A percentile compares a stretch with the other conserved stretches of the same genome.
Evolutionary conservation across 2,888 invertebrate species (phyloP).

Genomic region (Andrena dorsata): DNA sequence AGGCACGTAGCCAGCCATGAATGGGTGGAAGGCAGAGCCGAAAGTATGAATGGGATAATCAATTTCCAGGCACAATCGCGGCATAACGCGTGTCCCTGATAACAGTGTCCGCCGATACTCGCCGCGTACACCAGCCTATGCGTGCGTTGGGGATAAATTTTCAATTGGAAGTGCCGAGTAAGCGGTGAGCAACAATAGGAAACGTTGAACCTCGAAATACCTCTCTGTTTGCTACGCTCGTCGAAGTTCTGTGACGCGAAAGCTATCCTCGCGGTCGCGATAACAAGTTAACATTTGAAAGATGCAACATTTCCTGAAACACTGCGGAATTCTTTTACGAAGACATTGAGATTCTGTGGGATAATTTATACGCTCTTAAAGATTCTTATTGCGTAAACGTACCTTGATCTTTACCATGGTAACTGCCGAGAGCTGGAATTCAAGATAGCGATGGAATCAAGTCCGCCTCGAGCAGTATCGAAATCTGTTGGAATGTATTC

Average conservation of each 20-base stretch:
- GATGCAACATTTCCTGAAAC: not conserved
- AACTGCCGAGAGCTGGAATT: not conserved
- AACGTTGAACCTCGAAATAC: conserved; percentile 32
- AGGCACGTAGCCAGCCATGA: conserved; percentile 59
- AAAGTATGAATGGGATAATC: conserved; percentile 73
- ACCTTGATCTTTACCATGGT: not conserved
- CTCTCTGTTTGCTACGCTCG: not conserved
- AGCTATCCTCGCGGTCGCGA: not conserved
- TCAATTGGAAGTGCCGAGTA: conserved; percentile 49
- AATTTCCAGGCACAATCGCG: conserved; percentile 66
- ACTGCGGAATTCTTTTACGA: not conserved
- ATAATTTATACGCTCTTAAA: not conserved
- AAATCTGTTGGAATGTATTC: too few species aligned
- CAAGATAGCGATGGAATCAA: conserved; percentile 1
- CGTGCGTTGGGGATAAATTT: conserved; percentile 51
- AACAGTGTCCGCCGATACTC: conserved; percentile 27
- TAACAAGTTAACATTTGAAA: not conserved
- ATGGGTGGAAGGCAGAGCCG: conserved; percentile 58
- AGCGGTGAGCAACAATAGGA: conserved; percentile 43
- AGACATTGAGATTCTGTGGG: not conserved
- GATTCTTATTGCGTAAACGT: not conserved
- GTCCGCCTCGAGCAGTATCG: not conserved
- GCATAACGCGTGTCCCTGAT: conserved; percentile 56
- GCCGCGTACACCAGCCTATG: conserved; percentile 22
- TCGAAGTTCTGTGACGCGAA: conserved; percentile 32